Percentiles rank a stretch among this genome's conserved stretches.
Evolutionary conservation across 2,888 invertebrate genomes (phyloP).

Genomic region (Eulithis prunata): DNA sequence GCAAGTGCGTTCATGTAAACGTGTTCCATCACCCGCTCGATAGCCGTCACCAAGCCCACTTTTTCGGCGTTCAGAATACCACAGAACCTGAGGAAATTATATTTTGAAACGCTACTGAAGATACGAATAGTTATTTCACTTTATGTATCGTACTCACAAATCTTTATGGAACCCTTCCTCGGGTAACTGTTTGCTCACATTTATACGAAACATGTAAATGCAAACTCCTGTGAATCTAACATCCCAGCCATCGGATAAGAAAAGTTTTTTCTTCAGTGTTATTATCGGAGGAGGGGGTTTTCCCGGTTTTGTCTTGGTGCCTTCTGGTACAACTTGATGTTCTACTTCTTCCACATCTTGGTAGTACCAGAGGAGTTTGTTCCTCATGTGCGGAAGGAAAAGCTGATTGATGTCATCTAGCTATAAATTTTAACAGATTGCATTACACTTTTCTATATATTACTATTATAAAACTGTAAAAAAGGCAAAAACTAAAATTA

Average conservation of each 20-base stretch:
- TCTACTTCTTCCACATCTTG: slow-evolving; percentile 92
- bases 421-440: slow-evolving; percentile 66
- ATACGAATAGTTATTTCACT: too few relatives aligned
- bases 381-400: slow-evolving; percentile 93
- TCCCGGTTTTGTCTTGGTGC: slow-evolving; percentile 78
- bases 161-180: slow-evolving; percentile 97
- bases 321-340: slow-evolving; percentile 73
- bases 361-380: slow-evolving; percentile 94
- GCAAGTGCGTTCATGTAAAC: slow-evolving; percentile 96
- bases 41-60: slow-evolving; percentile 92
- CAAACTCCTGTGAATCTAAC: slow-evolving; percentile 92
- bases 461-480: too few relatives aligned
- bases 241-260: slow-evolving; percentile 93
- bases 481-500: too few relatives aligned
- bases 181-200: slow-evolving; percentile 92
- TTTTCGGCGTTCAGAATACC: slow-evolving; percentile 91
- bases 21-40: slow-evolving; percentile 94
- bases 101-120: neutral
- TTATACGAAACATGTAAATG: slow-evolving; percentile 93
- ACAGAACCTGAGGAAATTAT: slow-evolving; percentile 84
- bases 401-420: slow-evolving; percentile 94
- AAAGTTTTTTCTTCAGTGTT: slow-evolving; percentile 89
- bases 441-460: neutral
- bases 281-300: slow-evolving; percentile 73
- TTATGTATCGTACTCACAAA: slow-evolving; percentile 74